These are phyloP conservation scores for Psittacula cyanocephala DNA, from an alignment of 2,113 vertebrate species.

Conservation along the genomic window DNA sequence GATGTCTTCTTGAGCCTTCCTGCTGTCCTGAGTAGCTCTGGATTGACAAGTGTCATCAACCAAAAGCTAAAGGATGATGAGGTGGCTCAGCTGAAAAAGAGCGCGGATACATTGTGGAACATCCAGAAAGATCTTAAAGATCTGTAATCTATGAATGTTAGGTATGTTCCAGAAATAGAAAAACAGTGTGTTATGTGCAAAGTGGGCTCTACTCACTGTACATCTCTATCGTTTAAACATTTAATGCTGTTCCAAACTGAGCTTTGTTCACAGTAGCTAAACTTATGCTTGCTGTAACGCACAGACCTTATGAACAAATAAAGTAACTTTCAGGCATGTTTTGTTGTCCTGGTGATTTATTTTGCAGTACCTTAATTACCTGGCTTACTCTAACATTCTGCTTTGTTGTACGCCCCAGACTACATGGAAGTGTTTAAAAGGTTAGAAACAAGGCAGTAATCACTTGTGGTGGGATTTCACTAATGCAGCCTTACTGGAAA, in stretches of 20 bases:
- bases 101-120: constrained; percentile 88
- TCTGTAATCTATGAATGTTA: constrained; percentile 66
- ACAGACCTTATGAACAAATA: constrained; percentile 72
- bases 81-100: constrained; percentile 88
- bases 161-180: not conserved
- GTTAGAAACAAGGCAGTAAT: not conserved
- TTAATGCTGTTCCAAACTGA: constrained; percentile 32
- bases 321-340: constrained; percentile 49
- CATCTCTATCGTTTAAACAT: not conserved
- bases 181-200: not conserved
- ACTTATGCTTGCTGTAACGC: constrained; percentile 23
- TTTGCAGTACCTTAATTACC: not conserved
- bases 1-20: constrained; percentile 97
- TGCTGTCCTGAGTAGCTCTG: constrained; percentile 83
- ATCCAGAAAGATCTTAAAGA: constrained; percentile 96
- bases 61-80: constrained; percentile 90
- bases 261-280: constrained; percentile 48
- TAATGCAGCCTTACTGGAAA: not conserved
- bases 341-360: not conserved
- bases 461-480: not conserved
- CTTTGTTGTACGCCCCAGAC: not conserved
- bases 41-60: constrained; percentile 89
- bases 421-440: not conserved
- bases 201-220: not conserved
- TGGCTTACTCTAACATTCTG: not conserved